phyloP scores from a whole-genome alignment of 2,888 invertebrate species.

The Eurois occulta region DNA sequence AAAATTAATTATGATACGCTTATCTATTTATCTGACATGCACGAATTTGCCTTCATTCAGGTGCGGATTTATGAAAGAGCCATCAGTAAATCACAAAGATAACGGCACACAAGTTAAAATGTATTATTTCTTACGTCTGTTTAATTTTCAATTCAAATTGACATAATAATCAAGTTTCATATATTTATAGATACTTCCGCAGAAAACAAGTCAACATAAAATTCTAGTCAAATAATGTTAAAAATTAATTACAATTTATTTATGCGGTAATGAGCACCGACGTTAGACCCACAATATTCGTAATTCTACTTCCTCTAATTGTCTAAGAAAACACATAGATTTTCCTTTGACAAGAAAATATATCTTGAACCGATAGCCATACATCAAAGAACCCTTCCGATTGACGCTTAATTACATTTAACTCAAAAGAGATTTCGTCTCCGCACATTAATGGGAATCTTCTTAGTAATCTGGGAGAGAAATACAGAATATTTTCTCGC shows the following conservation, averaged over 20 bases:
- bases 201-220: not conserved
- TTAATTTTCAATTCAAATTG: not conserved
- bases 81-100: not conserved
- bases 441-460: not conserved
- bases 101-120: not conserved
- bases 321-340: not conserved
- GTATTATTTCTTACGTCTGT: not conserved
- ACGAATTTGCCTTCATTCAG: not conserved
- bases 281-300: not conserved
- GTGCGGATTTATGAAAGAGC: not conserved
- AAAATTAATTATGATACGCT: slow-evolving; percentile 17
- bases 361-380: slow-evolving; percentile 5
- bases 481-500: not conserved
- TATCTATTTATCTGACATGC: slow-evolving; percentile 23
- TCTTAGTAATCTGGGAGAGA: not conserved
- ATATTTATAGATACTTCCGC: not conserved
- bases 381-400: slow-evolving; percentile 38
- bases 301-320: not conserved
- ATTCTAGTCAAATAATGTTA: not conserved
- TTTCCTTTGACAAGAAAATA: slow-evolving; percentile 27
- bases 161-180: not conserved
- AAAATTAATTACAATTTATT: not conserved
- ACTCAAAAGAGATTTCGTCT: slow-evolving; percentile 21
- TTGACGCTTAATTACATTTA: slow-evolving; percentile 26
- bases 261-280: not conserved